Evolutionary conservation across 2,888 invertebrate genomes (phyloP).

Genomic region (Morpho deidamia): DNA sequence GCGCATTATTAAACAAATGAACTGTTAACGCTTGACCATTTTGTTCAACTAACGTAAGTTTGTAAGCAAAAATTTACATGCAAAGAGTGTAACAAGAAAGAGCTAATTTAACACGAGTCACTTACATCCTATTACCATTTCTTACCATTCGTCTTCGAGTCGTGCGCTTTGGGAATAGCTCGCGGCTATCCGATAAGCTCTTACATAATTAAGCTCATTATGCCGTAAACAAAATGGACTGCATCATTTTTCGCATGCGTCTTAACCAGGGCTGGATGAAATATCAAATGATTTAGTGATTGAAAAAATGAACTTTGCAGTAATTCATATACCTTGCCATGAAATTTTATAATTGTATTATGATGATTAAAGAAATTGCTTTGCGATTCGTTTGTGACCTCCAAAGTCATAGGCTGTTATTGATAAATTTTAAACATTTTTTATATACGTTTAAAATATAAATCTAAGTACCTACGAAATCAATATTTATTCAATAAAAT

Average conservation of each 20-base stretch:
- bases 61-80: slow-evolving; percentile 11
- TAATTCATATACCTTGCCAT: no score
- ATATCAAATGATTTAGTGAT: neutral
- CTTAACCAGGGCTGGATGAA: slow-evolving; percentile 25
- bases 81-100: slow-evolving; percentile 17
- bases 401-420: no score
- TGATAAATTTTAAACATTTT: no score
- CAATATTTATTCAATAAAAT: no score
- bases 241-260: slow-evolving; percentile 42
- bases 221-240: slow-evolving; percentile 41
- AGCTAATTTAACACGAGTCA: slow-evolving; percentile 20
- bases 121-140: slow-evolving; percentile 23
- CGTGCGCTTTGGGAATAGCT: slow-evolving; percentile 25
- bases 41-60: neutral
- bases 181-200: slow-evolving; percentile 18
- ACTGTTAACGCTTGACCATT: no score
- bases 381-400: no score
- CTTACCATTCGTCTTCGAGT: slow-evolving; percentile 23
- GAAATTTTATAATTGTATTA: no score
- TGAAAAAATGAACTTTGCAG: no score
- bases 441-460: no score
- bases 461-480: no score
- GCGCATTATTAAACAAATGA: no score
- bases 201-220: slow-evolving; percentile 29
- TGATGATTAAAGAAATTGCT: no score